These are phyloP conservation scores for Nothoprocta pentlandii DNA, from an alignment of 2,113 vertebrate species.

Conservation along the genomic window DNA sequence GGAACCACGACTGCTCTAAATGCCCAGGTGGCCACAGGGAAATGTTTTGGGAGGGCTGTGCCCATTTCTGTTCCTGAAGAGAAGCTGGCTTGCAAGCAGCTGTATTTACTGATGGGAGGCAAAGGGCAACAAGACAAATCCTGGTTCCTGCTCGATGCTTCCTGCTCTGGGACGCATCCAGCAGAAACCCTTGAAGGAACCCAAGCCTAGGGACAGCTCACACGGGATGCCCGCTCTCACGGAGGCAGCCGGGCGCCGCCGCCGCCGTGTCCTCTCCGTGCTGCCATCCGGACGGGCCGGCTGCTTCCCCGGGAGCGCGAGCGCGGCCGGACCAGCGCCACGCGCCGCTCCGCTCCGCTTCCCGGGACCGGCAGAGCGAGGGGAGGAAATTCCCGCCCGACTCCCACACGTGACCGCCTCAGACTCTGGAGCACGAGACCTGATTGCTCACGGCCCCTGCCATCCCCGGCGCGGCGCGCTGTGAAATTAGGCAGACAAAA, in stretches of 20 bases:
- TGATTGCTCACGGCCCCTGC: background rate
- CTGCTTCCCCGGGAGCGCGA: background rate
- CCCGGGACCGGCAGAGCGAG: accelerated
- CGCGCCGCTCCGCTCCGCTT: background rate
- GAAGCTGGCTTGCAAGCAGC: background rate
- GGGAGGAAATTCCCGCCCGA: background rate
- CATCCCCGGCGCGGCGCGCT: background rate
- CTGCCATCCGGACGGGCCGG: background rate
- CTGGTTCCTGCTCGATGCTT: background rate
- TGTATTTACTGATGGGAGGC: background rate
- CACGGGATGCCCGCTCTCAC: too few species aligned
- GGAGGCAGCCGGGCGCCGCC: accelerated
- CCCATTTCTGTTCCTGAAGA: background rate
- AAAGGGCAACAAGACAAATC: background rate
- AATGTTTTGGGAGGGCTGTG: background rate
- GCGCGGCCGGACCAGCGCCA: background rate
- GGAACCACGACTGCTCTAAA: background rate
- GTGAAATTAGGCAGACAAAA: background rate
- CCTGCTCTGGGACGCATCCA: background rate
- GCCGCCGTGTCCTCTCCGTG: background rate
- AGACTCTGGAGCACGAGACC: background rate
- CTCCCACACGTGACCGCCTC: accelerated
- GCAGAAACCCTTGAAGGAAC: background rate
- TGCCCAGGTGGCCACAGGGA: background rate
- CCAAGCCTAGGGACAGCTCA: background rate